Evolutionary conservation across 2,888 invertebrate species (phyloP).

Genomic region (Chalcis sispes): DNA sequence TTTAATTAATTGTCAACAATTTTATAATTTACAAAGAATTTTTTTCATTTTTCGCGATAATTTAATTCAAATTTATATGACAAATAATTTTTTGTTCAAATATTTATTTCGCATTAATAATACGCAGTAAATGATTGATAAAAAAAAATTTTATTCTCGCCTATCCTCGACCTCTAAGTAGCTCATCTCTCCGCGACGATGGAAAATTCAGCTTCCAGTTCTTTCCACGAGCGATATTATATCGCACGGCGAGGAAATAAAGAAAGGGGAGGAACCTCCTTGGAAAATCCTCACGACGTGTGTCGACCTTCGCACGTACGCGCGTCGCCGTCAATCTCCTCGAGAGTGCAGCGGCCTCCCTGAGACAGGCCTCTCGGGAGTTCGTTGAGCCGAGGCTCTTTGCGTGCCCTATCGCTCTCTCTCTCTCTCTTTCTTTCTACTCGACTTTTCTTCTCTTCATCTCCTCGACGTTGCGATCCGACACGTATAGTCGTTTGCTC

Average conservation of each 20-base stretch:
- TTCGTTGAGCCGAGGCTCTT: slow-evolving; percentile 33
- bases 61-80: no score
- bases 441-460: not conserved
- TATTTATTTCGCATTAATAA: no score
- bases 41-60: no score
- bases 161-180: no score
- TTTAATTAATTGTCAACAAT: no score
- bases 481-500: no score
- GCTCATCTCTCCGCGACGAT: not conserved
- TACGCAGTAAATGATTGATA: no score
- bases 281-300: not conserved
- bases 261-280: slow-evolving; percentile 15
- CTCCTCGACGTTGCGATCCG: no score
- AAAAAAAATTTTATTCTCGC: no score
- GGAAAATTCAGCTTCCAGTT: not conserved
- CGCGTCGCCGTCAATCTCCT: slow-evolving; percentile 44
- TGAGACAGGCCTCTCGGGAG: not conserved
- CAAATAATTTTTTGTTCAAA: no score
- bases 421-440: not conserved
- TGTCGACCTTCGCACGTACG: slow-evolving; percentile 48
- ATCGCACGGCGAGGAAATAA: not conserved
- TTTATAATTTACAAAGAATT: no score
- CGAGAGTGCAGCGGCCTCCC: slow-evolving; percentile 35
- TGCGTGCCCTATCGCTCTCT: slow-evolving; percentile 37
- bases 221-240: not conserved